Conservation (phyloP, 1,140 invertebrate genomes). For the Calliopsis andreniformis region DNA sequence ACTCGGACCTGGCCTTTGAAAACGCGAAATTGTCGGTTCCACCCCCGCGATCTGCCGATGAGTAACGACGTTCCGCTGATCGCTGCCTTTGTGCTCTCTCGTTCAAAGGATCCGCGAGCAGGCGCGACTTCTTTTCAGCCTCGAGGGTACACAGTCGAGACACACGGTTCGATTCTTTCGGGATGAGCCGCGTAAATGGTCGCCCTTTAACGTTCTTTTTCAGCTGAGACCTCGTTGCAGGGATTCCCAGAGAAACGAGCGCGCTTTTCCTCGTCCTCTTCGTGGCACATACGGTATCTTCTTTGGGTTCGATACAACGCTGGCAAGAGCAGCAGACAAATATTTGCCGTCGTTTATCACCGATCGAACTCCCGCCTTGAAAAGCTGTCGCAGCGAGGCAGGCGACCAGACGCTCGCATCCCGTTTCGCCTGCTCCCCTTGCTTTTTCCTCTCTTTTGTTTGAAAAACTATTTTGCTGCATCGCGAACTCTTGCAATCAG, state of each 20-base stretch:
- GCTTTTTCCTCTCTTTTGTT: constrained; percentile 20
- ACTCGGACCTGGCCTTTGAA: constrained; percentile 50
- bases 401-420: neutral
- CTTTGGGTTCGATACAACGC: neutral
- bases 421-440: neutral
- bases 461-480: constrained; percentile 13
- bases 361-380: constrained; percentile 3
- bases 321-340: constrained; percentile 10
- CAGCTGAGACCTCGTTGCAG: neutral
- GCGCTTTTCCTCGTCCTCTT: too few species aligned
- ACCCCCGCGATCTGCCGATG: neutral
- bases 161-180: neutral
- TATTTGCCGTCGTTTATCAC: constrained; percentile 40
- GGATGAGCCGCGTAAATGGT: constrained; percentile 4
- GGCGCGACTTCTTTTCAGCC: constrained; percentile 33
- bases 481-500: constrained; percentile 30
- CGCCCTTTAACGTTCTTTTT: neutral
- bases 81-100: neutral
- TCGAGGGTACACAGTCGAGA: constrained; percentile 48
- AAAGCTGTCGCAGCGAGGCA: neutral
- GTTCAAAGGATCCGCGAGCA: constrained; percentile 31
- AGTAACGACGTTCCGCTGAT: constrained; percentile 52
- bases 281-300: neutral
- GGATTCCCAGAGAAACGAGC: neutral
- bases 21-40: constrained; percentile 51